phyloP scores from a whole-genome alignment of 2,797 vertebrate genomes.

The Chromis chromis region DNA sequence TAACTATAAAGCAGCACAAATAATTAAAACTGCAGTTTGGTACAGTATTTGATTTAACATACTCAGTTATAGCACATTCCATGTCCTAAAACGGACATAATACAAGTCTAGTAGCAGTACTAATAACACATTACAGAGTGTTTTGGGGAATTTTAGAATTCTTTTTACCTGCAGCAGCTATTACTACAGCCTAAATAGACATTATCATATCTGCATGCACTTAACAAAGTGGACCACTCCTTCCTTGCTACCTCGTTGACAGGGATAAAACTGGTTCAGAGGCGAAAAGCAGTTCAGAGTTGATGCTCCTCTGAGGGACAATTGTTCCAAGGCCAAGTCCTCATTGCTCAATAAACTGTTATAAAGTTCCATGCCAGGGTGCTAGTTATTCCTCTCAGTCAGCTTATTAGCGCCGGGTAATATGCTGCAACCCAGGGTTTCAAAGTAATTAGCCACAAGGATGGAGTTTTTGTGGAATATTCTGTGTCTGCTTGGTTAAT shows the following conservation, averaged over 20 bases:
- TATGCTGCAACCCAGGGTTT: slow-evolving; percentile 46
- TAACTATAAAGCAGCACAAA: too few species aligned
- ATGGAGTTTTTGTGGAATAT: slow-evolving; percentile 15
- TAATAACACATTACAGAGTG: too few species aligned
- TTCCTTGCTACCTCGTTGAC: slow-evolving; percentile 1
- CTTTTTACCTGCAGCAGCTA: not conserved
- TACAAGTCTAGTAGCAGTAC: not conserved
- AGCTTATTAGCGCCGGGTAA: slow-evolving; percentile 45
- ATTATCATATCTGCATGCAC: not conserved
- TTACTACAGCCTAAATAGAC: not conserved
- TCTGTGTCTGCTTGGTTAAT: slow-evolving; percentile 24
- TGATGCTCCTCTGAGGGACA: slow-evolving; percentile 51
- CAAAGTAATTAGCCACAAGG: slow-evolving; percentile 56
- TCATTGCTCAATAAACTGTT: slow-evolving; percentile 44
- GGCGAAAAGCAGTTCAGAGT: slow-evolving; percentile 38
- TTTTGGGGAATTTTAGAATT: too few species aligned
- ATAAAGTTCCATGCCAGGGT: slow-evolving; percentile 16
- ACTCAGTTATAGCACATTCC: not conserved
- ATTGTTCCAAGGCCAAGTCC: slow-evolving; percentile 36
- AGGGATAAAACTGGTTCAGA: not conserved
- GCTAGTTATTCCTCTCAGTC: slow-evolving; percentile 22
- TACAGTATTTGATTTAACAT: too few species aligned
- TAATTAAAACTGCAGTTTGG: too few species aligned
- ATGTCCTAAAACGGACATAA: not conserved
- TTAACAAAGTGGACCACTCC: not conserved